Evolutionary conservation across 2,113 vertebrate species (phyloP).

Genomic region (Sander lucioperca): DNA sequence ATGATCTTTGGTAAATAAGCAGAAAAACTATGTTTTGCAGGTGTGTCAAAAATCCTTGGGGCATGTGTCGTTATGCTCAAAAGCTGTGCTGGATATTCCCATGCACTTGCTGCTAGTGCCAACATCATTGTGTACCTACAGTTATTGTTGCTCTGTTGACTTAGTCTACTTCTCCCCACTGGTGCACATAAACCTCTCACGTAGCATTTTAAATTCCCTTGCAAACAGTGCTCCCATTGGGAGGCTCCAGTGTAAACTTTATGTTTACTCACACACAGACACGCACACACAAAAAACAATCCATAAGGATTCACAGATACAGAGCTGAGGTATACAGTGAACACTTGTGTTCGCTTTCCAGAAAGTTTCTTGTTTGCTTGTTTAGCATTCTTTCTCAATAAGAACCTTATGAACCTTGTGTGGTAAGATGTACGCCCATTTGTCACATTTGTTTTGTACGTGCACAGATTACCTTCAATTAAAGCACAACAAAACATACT

Average conservation of each 20-base stretch:
- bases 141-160: conserved; percentile 73
- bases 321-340: conserved; percentile 30
- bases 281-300: conserved; percentile 7
- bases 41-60: conserved; percentile 41
- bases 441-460: conserved; percentile 54
- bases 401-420: conserved; percentile 32
- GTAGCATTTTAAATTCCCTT: conserved; percentile 58
- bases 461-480: conserved; percentile 64
- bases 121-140: conserved; percentile 59
- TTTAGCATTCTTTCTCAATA: conserved; percentile 32
- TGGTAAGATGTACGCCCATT: conserved; percentile 29
- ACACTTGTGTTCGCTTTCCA: conserved; percentile 35
- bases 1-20: conserved; percentile 10
- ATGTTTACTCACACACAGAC: conserved; percentile 42
- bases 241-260: conserved; percentile 62
- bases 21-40: conserved; percentile 12
- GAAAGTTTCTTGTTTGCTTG: conserved; percentile 43
- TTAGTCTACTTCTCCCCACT: conserved; percentile 62
- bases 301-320: conserved; percentile 30
- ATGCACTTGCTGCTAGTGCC: conserved; percentile 42
- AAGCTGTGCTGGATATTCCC: conserved; percentile 48
- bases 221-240: conserved; percentile 69
- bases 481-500: conserved; percentile 32
- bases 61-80: conserved; percentile 41
- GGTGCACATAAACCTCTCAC: conserved; percentile 63